These are phyloP conservation scores for Epinotia brunnichana DNA, from an alignment of 2,888 invertebrate species.

Conservation along the genomic window DNA sequence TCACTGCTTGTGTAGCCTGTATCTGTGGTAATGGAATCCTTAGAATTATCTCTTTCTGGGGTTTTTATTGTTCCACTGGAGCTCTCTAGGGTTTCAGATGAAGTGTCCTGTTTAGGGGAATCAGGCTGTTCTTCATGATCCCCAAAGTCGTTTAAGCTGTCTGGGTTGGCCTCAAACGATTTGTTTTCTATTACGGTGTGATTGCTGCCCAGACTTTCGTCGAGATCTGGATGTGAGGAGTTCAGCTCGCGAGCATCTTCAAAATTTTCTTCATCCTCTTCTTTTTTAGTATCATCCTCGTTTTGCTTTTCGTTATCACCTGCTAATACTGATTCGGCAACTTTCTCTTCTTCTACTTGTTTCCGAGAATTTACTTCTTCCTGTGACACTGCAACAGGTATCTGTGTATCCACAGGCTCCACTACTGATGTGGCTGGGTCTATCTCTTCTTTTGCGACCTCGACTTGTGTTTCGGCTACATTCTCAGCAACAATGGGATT, in stretches of 20 bases:
- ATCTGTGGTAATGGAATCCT: conserved; percentile 62
- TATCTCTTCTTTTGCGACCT: background rate
- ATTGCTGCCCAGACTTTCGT: conserved; percentile 71
- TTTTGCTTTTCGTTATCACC: conserved; percentile 44
- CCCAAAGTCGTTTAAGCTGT: conserved; percentile 50
- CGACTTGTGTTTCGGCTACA: background rate
- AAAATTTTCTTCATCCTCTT: conserved; percentile 36
- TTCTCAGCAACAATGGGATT: background rate
- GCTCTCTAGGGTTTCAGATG: conserved; percentile 55
- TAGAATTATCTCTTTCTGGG: conserved; percentile 61
- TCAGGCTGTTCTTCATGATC: conserved; percentile 48
- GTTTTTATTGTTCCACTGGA: conserved; percentile 58
- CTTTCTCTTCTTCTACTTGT: conserved; percentile 25
- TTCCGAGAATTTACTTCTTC: conserved; percentile 38
- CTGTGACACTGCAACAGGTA: background rate
- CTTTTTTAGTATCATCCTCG: conserved; percentile 37
- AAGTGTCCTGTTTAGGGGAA: conserved; percentile 54
- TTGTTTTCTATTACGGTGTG: conserved; percentile 75
- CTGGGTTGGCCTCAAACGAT: conserved; percentile 58
- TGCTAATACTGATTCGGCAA: conserved; percentile 42
- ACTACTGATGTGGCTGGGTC: background rate
- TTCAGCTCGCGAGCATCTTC: conserved; percentile 51
- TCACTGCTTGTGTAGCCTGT: conserved; percentile 60
- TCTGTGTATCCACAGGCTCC: background rate
- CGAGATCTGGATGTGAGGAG: conserved; percentile 66